Percentiles rank a stretch among this genome's conserved stretches.
These are phyloP conservation scores for Nymphalis c-album DNA, from an alignment of 2,888 invertebrate species.

Conservation along the genomic window DNA sequence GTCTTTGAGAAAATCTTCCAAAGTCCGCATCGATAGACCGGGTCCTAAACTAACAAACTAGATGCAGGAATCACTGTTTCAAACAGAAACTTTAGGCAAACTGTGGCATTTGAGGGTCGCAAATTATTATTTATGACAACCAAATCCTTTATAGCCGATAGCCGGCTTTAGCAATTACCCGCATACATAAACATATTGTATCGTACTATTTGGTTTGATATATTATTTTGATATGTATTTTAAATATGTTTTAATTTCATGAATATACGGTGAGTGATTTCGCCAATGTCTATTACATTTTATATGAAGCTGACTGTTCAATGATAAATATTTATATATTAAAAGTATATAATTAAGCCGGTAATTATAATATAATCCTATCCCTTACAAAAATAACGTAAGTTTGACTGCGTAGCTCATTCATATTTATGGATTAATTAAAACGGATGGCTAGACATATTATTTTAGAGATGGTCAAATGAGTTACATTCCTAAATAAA, in stretches of 20 bases:
- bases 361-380: conserved; percentile 16
- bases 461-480: conserved; percentile 49
- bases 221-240: neutral
- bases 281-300: too few relatives aligned
- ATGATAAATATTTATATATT: too few relatives aligned
- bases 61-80: conserved; percentile 58
- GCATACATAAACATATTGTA: too few relatives aligned
- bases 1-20: conserved; percentile 10
- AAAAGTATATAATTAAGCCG: neutral
- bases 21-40: conserved; percentile 8
- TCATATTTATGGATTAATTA: conserved; percentile 70
- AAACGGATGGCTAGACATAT: conserved; percentile 64
- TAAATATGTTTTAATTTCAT: too few relatives aligned
- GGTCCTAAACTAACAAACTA: conserved; percentile 65
- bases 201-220: neutral
- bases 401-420: conserved; percentile 45
- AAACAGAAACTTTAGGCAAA: conserved; percentile 50
- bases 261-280: too few relatives aligned
- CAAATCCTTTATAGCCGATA: conserved; percentile 8
- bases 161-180: neutral
- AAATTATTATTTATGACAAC: conserved; percentile 29
- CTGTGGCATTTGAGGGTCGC: conserved; percentile 32
- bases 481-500: neutral
- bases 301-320: too few relatives aligned
- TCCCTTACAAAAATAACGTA: conserved; percentile 27